phyloP scores from a whole-genome alignment of 1,140 invertebrate genomes.

The Zophobas atratus region DNA sequence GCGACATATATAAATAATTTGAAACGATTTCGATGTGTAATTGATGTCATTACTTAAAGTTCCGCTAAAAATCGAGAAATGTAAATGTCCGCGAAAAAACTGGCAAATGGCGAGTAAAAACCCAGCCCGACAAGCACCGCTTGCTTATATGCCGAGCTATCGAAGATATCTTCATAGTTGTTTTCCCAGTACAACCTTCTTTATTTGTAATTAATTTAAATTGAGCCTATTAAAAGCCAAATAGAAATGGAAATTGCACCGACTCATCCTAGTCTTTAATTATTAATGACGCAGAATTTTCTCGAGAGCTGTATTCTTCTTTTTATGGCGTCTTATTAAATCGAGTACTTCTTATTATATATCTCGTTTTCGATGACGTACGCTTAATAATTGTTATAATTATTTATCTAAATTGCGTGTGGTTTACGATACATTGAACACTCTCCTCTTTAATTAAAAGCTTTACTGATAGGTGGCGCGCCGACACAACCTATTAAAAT shows the following conservation, averaged over 20 bases:
- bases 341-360: slow-evolving; percentile 17
- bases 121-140: slow-evolving; percentile 27
- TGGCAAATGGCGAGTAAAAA: slow-evolving; percentile 41
- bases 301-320: not conserved
- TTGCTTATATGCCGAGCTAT: slow-evolving; percentile 16
- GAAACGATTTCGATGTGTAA: slow-evolving; percentile 29
- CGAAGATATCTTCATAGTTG: slow-evolving; percentile 51
- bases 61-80: slow-evolving; percentile 46
- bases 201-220: slow-evolving; percentile 52
- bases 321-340: slow-evolving; percentile 14
- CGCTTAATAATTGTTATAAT: slow-evolving; percentile 40
- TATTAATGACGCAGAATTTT: slow-evolving; percentile 24
- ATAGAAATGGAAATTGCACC: slow-evolving; percentile 56
- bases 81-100: slow-evolving; percentile 44
- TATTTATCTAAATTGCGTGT: slow-evolving; percentile 41
- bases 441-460: slow-evolving; percentile 25
- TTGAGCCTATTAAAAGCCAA: slow-evolving; percentile 52
- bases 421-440: slow-evolving; percentile 39
- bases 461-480: slow-evolving; percentile 29
- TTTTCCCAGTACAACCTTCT: slow-evolving; percentile 50
- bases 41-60: slow-evolving; percentile 39
- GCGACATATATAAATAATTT: slow-evolving; percentile 40
- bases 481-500: slow-evolving; percentile 22
- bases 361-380: slow-evolving; percentile 40
- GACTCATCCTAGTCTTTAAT: slow-evolving; percentile 52